Percentiles rank a stretch among this genome's conserved stretches.
Evolutionary conservation across 2,113 vertebrate genomes (phyloP).

Genomic region (Nesogale talazaci): DNA sequence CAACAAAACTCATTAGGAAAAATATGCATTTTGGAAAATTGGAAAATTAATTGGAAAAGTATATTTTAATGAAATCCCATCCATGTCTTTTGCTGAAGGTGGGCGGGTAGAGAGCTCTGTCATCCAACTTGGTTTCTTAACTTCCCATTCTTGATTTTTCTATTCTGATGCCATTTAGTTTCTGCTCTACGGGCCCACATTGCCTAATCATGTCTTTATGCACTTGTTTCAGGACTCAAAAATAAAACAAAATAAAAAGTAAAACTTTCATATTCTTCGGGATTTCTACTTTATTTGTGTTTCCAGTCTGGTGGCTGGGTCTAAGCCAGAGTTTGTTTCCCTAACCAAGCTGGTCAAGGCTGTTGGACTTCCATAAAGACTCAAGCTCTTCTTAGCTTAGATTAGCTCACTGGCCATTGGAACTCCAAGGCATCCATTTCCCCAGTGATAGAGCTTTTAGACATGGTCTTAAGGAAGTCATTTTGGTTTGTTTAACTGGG

Average conservation of each 20-base stretch:
- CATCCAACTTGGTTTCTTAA: slow-evolving; percentile 49
- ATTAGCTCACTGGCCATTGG: not conserved
- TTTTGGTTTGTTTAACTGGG: not conserved
- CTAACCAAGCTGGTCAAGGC: not conserved
- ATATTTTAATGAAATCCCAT: slow-evolving; percentile 41
- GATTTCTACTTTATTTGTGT: not conserved
- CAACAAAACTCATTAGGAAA: slow-evolving; percentile 36
- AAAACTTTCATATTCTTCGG: not conserved
- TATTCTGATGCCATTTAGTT: slow-evolving; percentile 19
- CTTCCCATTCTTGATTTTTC: slow-evolving; percentile 19
- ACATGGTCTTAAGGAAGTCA: not conserved
- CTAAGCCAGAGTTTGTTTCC: not conserved
- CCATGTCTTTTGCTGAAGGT: not conserved
- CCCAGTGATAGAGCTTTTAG: not conserved
- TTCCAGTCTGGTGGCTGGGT: not conserved
- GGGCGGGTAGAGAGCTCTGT: not conserved
- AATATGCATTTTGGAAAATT: too few species aligned
- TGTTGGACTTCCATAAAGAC: slow-evolving; percentile 8
- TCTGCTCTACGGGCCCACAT: not conserved
- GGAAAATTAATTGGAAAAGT: slow-evolving; percentile 45
- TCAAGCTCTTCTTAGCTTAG: not conserved
- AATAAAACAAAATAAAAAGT: not conserved
- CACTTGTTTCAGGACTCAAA: not conserved
- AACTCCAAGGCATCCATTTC: not conserved
- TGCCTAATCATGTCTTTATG: slow-evolving; percentile 9